Percentiles rank a stretch among this genome's conserved stretches.
Conservation (phyloP, 2,888 invertebrate species). For the Imbricaverruca yamaguchii region DNA sequence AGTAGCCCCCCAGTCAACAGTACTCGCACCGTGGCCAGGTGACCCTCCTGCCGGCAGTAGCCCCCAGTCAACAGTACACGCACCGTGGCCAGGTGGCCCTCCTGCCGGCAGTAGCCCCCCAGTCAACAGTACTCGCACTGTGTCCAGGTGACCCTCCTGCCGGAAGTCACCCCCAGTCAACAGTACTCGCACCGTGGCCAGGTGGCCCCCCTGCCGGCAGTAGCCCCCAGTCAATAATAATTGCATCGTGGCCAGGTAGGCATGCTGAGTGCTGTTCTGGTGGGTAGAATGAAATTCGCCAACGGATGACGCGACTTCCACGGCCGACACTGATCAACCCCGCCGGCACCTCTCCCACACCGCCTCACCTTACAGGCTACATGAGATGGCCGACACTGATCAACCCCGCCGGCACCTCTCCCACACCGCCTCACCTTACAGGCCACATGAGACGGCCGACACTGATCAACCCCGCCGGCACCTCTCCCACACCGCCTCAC, state of each 20-base stretch:
- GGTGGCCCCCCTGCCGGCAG: conserved; percentile 58
- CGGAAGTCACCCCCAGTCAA: conserved; percentile 48
- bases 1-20: conserved; percentile 50
- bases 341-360: too few relatives aligned
- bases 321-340: too few relatives aligned
- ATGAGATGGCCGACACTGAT: too few relatives aligned
- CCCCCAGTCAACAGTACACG: conserved; percentile 56
- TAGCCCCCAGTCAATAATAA: not conserved
- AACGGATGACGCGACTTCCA: too few relatives aligned
- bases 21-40: conserved; percentile 59
- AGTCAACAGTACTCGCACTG: conserved; percentile 61
- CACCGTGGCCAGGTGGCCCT: conserved; percentile 63
- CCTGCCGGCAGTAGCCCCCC: conserved; percentile 45
- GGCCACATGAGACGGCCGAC: too few relatives aligned
- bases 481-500: too few relatives aligned
- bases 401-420: too few relatives aligned
- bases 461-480: too few relatives aligned
- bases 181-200: conserved; percentile 60
- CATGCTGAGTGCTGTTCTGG: not conserved
- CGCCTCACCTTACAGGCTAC: too few relatives aligned
- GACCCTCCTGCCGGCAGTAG: conserved; percentile 55
- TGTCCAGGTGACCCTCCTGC: conserved; percentile 64
- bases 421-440: too few relatives aligned
- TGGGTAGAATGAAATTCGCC: too few relatives aligned
- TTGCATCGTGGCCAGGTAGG: not conserved